Evolutionary conservation across 1,140 invertebrate genomes (phyloP).

Genomic region (Drosophila pseudoobscura): DNA sequence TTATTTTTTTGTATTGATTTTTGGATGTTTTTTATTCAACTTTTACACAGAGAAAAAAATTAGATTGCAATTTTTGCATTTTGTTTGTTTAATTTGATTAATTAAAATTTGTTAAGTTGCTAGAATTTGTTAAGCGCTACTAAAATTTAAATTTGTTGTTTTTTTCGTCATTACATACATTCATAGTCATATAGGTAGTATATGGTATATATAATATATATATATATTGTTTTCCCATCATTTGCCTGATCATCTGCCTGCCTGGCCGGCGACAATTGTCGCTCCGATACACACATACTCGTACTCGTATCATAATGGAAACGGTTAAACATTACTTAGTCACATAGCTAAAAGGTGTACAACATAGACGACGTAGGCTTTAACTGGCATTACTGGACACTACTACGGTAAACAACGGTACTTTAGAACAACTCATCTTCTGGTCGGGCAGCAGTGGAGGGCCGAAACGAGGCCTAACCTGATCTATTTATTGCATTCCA

Average conservation of each 20-base stretch:
- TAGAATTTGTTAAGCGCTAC: conserved; percentile 82
- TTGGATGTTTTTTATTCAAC: conserved; percentile 68
- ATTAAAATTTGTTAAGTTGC: conserved; percentile 82
- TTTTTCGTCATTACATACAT: conserved; percentile 49
- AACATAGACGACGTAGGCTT: conserved; percentile 53
- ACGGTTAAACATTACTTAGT: conserved; percentile 60
- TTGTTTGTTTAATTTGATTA: conserved; percentile 77
- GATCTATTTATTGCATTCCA: too few species aligned
- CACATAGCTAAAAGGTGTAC: conserved; percentile 49
- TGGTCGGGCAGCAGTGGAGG: too few species aligned
- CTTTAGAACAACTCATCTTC: background rate
- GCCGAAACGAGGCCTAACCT: too few species aligned
- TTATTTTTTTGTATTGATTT: conserved; percentile 39
- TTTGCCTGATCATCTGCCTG: background rate
- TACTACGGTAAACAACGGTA: conserved; percentile 1
- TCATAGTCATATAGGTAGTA: conserved; percentile 53
- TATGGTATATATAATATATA: conserved; percentile 46
- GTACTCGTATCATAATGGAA: conserved; percentile 35
- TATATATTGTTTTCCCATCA: conserved; percentile 40
- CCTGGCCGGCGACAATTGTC: too few species aligned
- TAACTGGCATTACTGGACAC: conserved; percentile 13
- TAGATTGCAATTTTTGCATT: conserved; percentile 73
- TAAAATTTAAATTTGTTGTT: conserved; percentile 78
- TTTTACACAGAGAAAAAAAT: conserved; percentile 81
- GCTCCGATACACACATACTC: conserved; percentile 8